These are phyloP conservation scores for Pempheris klunzingeri DNA, from an alignment of 2,797 vertebrate species.

Conservation along the genomic window DNA sequence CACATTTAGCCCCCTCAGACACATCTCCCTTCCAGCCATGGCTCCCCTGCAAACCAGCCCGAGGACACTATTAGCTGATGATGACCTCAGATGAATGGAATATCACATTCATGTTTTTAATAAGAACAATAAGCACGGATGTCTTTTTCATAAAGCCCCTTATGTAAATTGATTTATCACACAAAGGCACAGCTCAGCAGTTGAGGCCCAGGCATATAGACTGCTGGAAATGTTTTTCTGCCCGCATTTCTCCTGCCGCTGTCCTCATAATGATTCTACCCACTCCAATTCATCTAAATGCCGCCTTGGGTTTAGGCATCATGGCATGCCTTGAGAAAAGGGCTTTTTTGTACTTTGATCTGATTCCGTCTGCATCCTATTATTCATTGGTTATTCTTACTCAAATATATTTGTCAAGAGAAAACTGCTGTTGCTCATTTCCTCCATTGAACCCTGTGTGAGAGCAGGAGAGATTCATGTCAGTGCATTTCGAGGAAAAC, in stretches of 20 bases:
- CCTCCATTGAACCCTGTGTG: constrained; percentile 25
- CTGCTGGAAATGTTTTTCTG: constrained; percentile 66
- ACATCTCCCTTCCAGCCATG: constrained; percentile 47
- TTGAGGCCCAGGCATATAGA: constrained; percentile 55
- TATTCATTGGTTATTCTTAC: constrained; percentile 52
- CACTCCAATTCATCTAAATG: constrained; percentile 72
- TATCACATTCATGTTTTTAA: constrained; percentile 76
- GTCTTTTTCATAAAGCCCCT: constrained; percentile 75
- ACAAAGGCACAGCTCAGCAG: constrained; percentile 67
- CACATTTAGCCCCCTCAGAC: constrained; percentile 59
- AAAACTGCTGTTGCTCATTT: constrained; percentile 37
- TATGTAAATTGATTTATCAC: constrained; percentile 80
- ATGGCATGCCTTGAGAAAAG: constrained; percentile 34
- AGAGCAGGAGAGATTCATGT: constrained; percentile 23
- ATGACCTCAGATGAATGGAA: constrained; percentile 73
- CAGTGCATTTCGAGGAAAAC: constrained; percentile 31
- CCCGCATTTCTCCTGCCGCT: constrained; percentile 54
- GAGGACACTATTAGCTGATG: constrained; percentile 70
- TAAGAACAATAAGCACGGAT: constrained; percentile 79
- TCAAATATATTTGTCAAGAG: constrained; percentile 58
- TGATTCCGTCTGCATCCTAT: constrained; percentile 44
- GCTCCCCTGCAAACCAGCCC: constrained; percentile 61
- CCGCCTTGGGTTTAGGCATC: constrained; percentile 57
- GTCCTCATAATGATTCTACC: constrained; percentile 75
- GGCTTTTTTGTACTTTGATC: constrained; percentile 44